phyloP scores from a whole-genome alignment of 2,797 vertebrate genomes.

The Phalanger gymnotis region DNA sequence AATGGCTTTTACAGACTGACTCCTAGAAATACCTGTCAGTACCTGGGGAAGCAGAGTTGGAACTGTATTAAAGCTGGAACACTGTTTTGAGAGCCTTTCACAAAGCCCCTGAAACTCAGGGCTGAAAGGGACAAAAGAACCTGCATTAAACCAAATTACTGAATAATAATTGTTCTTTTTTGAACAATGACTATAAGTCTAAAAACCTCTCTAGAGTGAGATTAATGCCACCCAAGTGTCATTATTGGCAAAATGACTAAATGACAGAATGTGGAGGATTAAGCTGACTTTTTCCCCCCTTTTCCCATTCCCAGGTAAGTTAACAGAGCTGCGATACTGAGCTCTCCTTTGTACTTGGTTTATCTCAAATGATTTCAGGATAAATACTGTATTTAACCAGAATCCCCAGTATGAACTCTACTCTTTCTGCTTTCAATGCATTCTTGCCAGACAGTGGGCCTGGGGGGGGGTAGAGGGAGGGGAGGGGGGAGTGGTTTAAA shows the following conservation, averaged over 20 bases:
- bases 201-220: conserved; percentile 20
- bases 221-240: conserved; percentile 9
- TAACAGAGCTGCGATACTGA: background rate
- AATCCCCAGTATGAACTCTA: conserved; percentile 25
- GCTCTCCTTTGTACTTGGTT: background rate
- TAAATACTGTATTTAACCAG: conserved; percentile 12
- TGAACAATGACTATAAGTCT: conserved; percentile 33
- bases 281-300: background rate
- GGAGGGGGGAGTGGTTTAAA: background rate
- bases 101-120: background rate
- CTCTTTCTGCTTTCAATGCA: conserved; percentile 45
- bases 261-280: conserved; percentile 12
- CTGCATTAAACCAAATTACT: conserved; percentile 42
- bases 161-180: conserved; percentile 41
- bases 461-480: too few species aligned
- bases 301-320: background rate
- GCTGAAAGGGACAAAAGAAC: background rate
- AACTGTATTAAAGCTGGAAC: conserved; percentile 18
- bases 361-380: conserved; percentile 19
- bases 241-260: conserved; percentile 60
- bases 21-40: background rate
- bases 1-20: background rate
- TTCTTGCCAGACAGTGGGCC: background rate
- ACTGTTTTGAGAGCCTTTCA: background rate
- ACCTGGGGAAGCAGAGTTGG: background rate